phyloP scores from a whole-genome alignment of 2,888 invertebrate genomes.

The Dinocampus coccinellae region DNA sequence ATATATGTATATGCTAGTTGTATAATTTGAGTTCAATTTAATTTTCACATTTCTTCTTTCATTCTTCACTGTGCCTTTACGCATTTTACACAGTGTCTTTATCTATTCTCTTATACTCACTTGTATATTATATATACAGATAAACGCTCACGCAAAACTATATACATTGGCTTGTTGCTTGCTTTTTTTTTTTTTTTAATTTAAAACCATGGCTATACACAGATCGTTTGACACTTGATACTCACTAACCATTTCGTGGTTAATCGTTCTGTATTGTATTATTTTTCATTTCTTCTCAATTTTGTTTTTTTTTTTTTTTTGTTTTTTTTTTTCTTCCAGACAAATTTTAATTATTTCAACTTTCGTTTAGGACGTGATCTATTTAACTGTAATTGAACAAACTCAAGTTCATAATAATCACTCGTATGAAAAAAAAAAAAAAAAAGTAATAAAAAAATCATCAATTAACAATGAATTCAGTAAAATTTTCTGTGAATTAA shows the following conservation, averaged over 20 bases:
- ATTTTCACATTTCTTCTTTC: conserved; percentile 22
- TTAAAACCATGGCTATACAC: not conserved
- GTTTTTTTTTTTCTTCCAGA: too few relatives aligned
- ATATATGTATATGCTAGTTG: not conserved
- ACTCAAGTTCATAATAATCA: not conserved
- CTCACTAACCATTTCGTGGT: not conserved
- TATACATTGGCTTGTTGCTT: too few relatives aligned
- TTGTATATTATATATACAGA: not conserved
- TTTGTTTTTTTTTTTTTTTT: too few relatives aligned
- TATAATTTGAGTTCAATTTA: conserved; percentile 22
- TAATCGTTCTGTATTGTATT: not conserved
- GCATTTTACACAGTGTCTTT: not conserved
- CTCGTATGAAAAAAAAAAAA: not conserved
- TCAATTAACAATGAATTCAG: too few relatives aligned
- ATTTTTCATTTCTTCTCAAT: not conserved
- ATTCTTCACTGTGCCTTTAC: conserved; percentile 4
- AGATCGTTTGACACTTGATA: conserved; percentile 15
- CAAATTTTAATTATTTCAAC: not conserved
- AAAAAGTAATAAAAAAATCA: not conserved
- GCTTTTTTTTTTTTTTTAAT: not conserved
- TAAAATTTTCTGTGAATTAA: too few relatives aligned
- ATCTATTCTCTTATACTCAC: not conserved
- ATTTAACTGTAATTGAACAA: too few relatives aligned
- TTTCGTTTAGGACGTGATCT: too few relatives aligned
- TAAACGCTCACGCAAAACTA: not conserved